Conservation (phyloP, 2,113 vertebrate genomes). For the Dolichotis patagonum region DNA sequence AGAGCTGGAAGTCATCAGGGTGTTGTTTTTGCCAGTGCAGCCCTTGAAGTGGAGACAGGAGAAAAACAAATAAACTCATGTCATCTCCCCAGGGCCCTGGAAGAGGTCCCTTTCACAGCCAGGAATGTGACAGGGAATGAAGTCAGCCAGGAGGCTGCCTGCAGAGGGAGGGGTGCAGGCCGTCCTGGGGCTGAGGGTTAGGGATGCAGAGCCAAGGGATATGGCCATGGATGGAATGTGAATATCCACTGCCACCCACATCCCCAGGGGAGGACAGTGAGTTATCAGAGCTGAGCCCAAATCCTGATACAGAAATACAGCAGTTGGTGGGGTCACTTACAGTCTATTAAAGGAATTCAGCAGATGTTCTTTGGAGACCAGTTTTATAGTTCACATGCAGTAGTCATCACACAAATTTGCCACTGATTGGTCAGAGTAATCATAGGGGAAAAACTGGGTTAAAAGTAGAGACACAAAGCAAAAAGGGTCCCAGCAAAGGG, state of each 20-base stretch:
- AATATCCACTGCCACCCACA: not conserved
- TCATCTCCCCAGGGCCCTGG: slow-evolving; percentile 79
- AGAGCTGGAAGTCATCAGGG: slow-evolving; percentile 82
- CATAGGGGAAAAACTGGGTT: not conserved
- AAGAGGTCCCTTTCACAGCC: slow-evolving; percentile 82
- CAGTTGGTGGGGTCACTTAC: not conserved
- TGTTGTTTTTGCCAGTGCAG: slow-evolving; percentile 81
- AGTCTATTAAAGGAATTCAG: not conserved
- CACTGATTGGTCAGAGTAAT: not conserved
- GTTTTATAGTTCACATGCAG: not conserved
- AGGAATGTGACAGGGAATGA: slow-evolving; percentile 79
- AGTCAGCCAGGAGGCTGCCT: slow-evolving; percentile 79
- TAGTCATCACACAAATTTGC: not conserved
- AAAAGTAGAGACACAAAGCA: not conserved
- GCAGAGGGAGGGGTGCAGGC: slow-evolving; percentile 47
- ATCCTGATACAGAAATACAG: not conserved
- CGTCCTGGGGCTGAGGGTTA: not conserved
- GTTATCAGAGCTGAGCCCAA: not conserved
- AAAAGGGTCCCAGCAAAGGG: not conserved
- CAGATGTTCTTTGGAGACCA: not conserved
- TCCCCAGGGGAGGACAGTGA: not conserved
- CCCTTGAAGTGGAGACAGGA: slow-evolving; percentile 83
- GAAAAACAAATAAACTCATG: slow-evolving; percentile 82
- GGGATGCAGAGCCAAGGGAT: not conserved
- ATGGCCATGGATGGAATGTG: not conserved